Evolutionary conservation across 1,140 invertebrate species (phyloP), one percentile per base, ranked within the genome.

Genomic region (Ceratina calcarata): DNA sequence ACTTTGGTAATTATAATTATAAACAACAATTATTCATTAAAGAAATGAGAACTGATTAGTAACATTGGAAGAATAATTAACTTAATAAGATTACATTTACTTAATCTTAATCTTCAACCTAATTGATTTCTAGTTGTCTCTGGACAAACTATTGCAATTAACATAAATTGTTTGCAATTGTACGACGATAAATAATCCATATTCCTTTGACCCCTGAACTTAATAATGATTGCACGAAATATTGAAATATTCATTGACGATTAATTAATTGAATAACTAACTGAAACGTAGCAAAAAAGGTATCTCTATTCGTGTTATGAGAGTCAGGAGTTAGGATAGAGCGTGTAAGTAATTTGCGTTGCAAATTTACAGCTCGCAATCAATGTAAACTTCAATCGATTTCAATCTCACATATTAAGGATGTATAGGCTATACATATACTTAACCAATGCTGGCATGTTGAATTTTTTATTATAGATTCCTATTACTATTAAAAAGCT

Each of bases 251-350:
- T 24, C 66, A 61, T 53, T 27, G 6, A 15, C 22, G 27, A 15
- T 64, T 64, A 72, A 71, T 78, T 55, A 62, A 64, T 64, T n/a
- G 45, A 71, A 60, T 15, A 71, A 71, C 71, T 72, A 64, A 78
- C 20, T 68, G 45, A 27, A 64, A 71, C 62, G 18, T 37, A 24
- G 18, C 53, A 45, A n/a, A 20, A 24, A 60, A 24, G 3, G 6
- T 32, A 57, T 3, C n/a, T 51, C 22, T 18, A 8, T 10, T 24
- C 13, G 2, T 0, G 0, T 6, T 6, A 24, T 16, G 45, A 37
- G 22, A 57, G 15, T 18, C 2, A 62, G 61, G 37, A 53, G 20
- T 6, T n/a, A 62, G 20, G 2, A 16, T 10, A 7, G 2, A 45
- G 2, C 4, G 49, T 6, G 0, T 45, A 45, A 15, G 3, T n/a